These are phyloP conservation scores for Heliconius aoede DNA, from an alignment of 2,888 invertebrate genomes.

Conservation along the genomic window DNA sequence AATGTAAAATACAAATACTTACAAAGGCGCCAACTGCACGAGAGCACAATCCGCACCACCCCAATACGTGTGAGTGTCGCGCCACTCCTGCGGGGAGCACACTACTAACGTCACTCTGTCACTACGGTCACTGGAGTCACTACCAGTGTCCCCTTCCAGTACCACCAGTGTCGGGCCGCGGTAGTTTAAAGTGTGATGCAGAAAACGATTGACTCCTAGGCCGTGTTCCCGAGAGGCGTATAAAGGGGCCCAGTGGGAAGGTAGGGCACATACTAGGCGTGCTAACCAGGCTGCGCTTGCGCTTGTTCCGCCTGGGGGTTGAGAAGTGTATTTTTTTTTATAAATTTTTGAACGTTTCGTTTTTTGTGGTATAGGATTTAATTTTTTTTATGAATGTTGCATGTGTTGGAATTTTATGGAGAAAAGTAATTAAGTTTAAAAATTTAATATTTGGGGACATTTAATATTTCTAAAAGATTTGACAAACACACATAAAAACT, in stretches of 20 bases:
- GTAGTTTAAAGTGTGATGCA: constrained; percentile 93
- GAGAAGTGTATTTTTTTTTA: neutral
- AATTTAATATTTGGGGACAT: no score
- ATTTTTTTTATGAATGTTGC: no score
- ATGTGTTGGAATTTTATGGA: no score
- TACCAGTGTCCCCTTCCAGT: constrained; percentile 70
- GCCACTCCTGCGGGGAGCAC: constrained; percentile 92
- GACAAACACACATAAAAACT: no score
- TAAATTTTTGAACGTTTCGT: no score
- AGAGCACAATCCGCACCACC: constrained; percentile 91
- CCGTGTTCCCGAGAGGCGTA: constrained; percentile 94
- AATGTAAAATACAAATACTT: constrained; percentile 52
- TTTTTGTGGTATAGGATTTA: no score
- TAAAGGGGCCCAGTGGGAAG: constrained; percentile 92
- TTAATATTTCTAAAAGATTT: no score
- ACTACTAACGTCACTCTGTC: constrained; percentile 87
- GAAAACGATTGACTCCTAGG: constrained; percentile 93
- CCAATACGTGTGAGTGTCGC: constrained; percentile 92
- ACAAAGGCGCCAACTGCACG: constrained; percentile 90
- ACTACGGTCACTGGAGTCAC: constrained; percentile 48
- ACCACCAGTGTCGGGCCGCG: constrained; percentile 87
- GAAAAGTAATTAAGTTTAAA: no score
- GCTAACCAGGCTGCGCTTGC: constrained; percentile 86
- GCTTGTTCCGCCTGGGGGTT: constrained; percentile 68
- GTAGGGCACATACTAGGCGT: constrained; percentile 86